A percentile compares a stretch with the other conserved stretches of the same genome.
phyloP scores from a whole-genome alignment of 2,797 vertebrate genomes.

The Sebastes glaucus region DNA sequence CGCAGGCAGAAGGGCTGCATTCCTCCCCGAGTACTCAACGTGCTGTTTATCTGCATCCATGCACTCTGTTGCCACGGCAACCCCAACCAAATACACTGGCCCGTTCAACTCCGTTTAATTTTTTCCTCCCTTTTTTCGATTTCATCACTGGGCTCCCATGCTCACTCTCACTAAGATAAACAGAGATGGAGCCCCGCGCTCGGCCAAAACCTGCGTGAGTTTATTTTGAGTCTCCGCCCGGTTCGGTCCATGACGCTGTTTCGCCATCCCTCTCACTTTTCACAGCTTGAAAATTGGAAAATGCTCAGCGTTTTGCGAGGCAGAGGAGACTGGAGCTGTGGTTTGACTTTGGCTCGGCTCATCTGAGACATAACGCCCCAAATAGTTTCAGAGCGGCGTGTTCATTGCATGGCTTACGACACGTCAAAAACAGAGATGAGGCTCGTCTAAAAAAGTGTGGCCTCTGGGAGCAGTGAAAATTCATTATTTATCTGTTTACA shows the following conservation, averaged over 20 bases:
- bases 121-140: constrained; percentile 74
- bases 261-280: constrained; percentile 78
- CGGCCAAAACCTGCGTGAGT: constrained; percentile 73
- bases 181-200: constrained; percentile 73
- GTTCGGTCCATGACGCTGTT: constrained; percentile 79
- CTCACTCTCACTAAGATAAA: constrained; percentile 80
- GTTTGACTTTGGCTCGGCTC: constrained; percentile 70
- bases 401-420: constrained; percentile 64
- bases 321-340: constrained; percentile 67
- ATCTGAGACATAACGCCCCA: constrained; percentile 74
- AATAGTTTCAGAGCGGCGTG: constrained; percentile 72
- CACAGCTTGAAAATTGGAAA: constrained; percentile 79
- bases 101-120: constrained; percentile 79
- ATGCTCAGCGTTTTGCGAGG: constrained; percentile 64
- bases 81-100: constrained; percentile 77
- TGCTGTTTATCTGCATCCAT: constrained; percentile 82
- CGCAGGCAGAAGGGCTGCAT: constrained; percentile 81
- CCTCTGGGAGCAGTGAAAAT: constrained; percentile 59
- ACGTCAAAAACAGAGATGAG: constrained; percentile 66
- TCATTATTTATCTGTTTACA: constrained; percentile 79
- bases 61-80: constrained; percentile 79
- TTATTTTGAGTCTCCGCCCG: constrained; percentile 81
- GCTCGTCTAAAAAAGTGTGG: constrained; percentile 49
- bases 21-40: constrained; percentile 78
- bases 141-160: constrained; percentile 81